These are phyloP conservation scores for Heliconius aoede DNA, from an alignment of 2,888 invertebrate genomes.

Conservation along the genomic window DNA sequence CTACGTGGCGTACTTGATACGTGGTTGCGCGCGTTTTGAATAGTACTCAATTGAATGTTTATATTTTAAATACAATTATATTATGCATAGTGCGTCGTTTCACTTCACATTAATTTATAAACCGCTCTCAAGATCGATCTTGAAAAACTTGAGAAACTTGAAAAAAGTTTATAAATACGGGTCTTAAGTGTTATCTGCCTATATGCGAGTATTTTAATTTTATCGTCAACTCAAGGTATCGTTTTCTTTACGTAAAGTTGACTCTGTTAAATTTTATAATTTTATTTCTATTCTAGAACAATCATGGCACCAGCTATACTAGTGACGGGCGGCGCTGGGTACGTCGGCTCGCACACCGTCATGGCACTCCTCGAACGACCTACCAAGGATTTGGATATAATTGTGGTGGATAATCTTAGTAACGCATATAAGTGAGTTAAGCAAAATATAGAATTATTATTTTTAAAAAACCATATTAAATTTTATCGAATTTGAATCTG, in stretches of 20 bases:
- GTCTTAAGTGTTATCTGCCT: too few relatives aligned
- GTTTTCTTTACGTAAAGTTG: too few relatives aligned
- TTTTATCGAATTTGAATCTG: too few relatives aligned
- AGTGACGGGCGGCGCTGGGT: slow-evolving; percentile 97
- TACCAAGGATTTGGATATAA: slow-evolving; percentile 86
- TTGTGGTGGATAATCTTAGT: slow-evolving; percentile 94
- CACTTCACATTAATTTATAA: too few relatives aligned
- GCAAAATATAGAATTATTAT: not conserved
- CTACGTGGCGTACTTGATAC: not conserved
- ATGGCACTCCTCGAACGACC: slow-evolving; percentile 89
- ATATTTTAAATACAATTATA: not conserved
- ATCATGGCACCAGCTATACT: slow-evolving; percentile 84
- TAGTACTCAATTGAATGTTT: not conserved
- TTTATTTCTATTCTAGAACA: slow-evolving; percentile 48
- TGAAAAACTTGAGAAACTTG: too few relatives aligned
- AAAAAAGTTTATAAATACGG: too few relatives aligned
- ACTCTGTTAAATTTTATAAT: not conserved
- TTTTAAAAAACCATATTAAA: not conserved
- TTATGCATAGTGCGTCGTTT: too few relatives aligned
- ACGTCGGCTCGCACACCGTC: slow-evolving; percentile 96
- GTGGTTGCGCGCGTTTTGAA: not conserved
- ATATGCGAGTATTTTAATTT: too few relatives aligned
- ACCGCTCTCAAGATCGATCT: too few relatives aligned
- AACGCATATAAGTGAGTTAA: slow-evolving; percentile 86
- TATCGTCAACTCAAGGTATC: too few relatives aligned